Base-by-base conservation (phyloP, 2,797 vertebrate species). In the Gobionotothen gibberifrons region DNA sequence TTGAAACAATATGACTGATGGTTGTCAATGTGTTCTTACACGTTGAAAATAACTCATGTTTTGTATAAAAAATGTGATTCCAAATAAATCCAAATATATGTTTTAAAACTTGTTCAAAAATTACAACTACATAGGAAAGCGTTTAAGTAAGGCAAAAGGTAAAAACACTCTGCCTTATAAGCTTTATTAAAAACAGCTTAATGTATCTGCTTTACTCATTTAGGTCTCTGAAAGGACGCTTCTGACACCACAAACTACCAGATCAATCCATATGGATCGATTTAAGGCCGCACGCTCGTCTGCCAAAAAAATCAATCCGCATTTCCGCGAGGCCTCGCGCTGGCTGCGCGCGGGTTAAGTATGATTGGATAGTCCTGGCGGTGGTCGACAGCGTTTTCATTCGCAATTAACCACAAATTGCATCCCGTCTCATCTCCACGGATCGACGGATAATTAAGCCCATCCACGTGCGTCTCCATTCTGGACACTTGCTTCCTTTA, bases 361-460 rank as follows among this genome's bases (percentile, higher is more conserved):
- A 74, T 89, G 90, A 93, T 91, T 85, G 83, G 88, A 86, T 75
- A 9, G 78, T 82, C 78, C 66, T 44, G 74, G 75, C 74, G 61
- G 44, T 72, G 77, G 62, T 83, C 75, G 64, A 5, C 55, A 11
- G 69, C 81, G 58, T 81, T 90, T 93, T 92, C 90, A 87, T 89
- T 90, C 76, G 85, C 92, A 94, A 94, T 95, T 92, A 93, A 93
- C 78, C 92, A 90, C 91, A 93, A 87, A 93, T 90, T 90, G 89
- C 88, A 89, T 91, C 85, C 78, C 69, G 74, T 85, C 90, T 90
- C 89, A 90, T 90, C 90, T 89, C 87, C 73, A 70, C 72, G 83
- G 78, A 89, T 87, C 86, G 88, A 89, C 89, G 88, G 83, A 83
- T 91, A 90, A 92, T 94, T 91, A 92, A 93, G 83, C 74, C 57